Evolutionary conservation across 1,140 invertebrate genomes (phyloP).

Genomic region (Trichonephila clavipes): DNA sequence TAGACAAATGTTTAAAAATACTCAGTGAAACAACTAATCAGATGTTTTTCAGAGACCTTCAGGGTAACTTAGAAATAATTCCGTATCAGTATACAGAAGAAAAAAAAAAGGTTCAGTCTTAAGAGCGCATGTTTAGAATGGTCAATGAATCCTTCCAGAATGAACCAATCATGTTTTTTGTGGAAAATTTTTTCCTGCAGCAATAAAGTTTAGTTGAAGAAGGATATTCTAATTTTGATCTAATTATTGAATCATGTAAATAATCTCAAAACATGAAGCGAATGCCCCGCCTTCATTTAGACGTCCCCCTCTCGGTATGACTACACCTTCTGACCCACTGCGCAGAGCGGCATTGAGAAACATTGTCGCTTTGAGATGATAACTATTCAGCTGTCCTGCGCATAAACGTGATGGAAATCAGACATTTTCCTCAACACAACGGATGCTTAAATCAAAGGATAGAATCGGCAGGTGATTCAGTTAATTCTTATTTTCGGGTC

Average conservation of each 20-base stretch:
- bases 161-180: no score
- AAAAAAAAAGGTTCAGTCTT: no score
- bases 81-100: no score
- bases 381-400: constrained; percentile 30
- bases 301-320: background rate
- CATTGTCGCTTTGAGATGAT: background rate
- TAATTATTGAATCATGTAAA: background rate
- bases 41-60: no score
- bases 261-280: background rate
- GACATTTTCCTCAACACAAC: background rate
- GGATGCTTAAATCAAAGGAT: constrained; percentile 53
- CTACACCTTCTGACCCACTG: constrained; percentile 4
- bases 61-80: no score
- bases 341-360: background rate
- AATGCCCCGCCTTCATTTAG: background rate
- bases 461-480: constrained; percentile 41
- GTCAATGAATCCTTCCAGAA: no score
- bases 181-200: no score
- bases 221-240: constrained; percentile 1
- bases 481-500: constrained; percentile 25
- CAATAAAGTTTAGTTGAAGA: no score
- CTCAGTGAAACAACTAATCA: no score
- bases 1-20: no score
- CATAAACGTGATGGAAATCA: background rate
- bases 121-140: no score